Evolutionary conservation across 92 coral and sea anemone species (phyloP), one percentile per base, ranked within the genome.

Genomic region (Porites cylindrica): DNA sequence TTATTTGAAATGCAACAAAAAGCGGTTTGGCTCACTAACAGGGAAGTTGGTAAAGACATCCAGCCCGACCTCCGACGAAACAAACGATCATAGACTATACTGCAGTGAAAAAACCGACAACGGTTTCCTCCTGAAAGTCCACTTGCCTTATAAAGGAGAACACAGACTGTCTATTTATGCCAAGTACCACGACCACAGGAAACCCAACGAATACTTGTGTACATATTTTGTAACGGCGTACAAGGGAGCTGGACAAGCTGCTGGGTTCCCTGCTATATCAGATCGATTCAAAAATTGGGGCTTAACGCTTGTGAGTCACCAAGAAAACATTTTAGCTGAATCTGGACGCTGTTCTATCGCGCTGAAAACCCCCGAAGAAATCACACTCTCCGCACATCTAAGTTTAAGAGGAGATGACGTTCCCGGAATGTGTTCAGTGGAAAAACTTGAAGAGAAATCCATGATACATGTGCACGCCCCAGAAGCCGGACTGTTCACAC

Each of bases 131-230:
- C 87, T 95, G 58, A 93, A 89, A 69, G 91, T 78, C 21, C 96
- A 94, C 83, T 85, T 93, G 53, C 98, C 98, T 18, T 80, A 84
- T 65, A 83, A 86, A 73, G 98, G 98, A 2, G 93, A 89, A 71
- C 93, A 93, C 70, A 93, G 89, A 59, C 89, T 95, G 14, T 85
- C 85, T 74, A 19, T 95, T 72, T 93, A 87, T 56, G 94, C 93
- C 65, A 92, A 86, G 65, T 85, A 69, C 62, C 47, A 66, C 32
- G 92, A 84, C 17, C 86, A 72, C 50, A 38, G 84, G 13, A 86
- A 38, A 64, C 79, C 78, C 1, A 77, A 89, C 0, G 86, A 79
- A 81, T 95, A 90, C 76, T 59, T 95, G 10, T 95, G 96, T 66
- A 75, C 97, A 16, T 94, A 92, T 47, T 92, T 86, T 56, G 92